Evolutionary conservation across 2,888 invertebrate genomes (phyloP).

Genomic region (Ariolimax columbianus): DNA sequence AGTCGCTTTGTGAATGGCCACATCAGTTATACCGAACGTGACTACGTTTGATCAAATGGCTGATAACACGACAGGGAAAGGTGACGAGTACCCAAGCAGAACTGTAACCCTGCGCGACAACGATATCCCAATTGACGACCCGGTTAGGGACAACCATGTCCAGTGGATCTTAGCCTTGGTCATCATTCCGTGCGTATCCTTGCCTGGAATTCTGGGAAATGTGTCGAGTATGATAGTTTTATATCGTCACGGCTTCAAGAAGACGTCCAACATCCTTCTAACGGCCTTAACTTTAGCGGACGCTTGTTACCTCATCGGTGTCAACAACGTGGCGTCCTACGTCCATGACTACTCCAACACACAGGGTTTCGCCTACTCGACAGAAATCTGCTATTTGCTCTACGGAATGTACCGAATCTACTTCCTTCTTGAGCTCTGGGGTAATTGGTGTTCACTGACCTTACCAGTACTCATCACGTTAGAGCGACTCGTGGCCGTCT

Average conservation of each 20-base stretch:
- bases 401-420: constrained; percentile 12
- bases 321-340: constrained; percentile 25
- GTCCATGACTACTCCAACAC: constrained; percentile 16
- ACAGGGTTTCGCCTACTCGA: neutral
- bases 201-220: constrained; percentile 36
- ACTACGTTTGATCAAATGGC: neutral
- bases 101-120: neutral
- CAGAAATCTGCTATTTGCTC: neutral
- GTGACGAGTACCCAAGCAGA: neutral
- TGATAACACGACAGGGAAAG: neutral
- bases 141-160: neutral
- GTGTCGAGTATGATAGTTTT: constrained; percentile 33
- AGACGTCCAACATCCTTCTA: constrained; percentile 36
- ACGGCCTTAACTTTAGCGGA: constrained; percentile 26
- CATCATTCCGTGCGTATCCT: constrained; percentile 14
- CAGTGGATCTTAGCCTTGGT: constrained; percentile 26
- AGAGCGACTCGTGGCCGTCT: constrained; percentile 36
- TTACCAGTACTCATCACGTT: constrained; percentile 38
- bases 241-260: constrained; percentile 34
- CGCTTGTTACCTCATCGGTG: constrained; percentile 24
- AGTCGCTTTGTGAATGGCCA: constrained; percentile 3
- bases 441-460: constrained; percentile 29
- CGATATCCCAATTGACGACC: neutral
- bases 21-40: neutral
- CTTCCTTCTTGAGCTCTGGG: constrained; percentile 29